phyloP scores from a whole-genome alignment of 2,797 vertebrate genomes.

The Xiphorhynchus erythropygius region DNA sequence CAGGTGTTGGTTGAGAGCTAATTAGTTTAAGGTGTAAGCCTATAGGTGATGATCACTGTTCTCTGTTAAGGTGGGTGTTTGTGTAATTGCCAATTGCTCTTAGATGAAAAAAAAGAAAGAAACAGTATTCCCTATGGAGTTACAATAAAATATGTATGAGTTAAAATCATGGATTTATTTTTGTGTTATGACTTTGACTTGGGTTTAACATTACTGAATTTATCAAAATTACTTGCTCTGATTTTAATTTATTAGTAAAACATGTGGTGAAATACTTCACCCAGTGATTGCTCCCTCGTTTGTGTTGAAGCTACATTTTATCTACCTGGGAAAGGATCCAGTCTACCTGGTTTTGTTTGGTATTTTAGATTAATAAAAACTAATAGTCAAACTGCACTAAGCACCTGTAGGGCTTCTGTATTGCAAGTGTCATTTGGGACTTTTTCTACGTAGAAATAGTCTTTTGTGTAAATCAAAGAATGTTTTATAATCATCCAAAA shows the following conservation, averaged over 20 bases:
- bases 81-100: neutral
- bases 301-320: neutral
- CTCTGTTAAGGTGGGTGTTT: neutral
- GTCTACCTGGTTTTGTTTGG: neutral
- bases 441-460: neutral
- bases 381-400: neutral
- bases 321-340: neutral
- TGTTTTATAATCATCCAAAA: neutral
- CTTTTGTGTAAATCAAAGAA: too few species aligned
- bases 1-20: slow-evolving; percentile 15
- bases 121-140: neutral
- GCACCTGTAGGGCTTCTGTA: neutral
- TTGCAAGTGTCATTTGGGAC: neutral
- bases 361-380: neutral
- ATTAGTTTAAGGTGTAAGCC: slow-evolving; percentile 21
- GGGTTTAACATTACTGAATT: neutral
- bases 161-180: neutral
- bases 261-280: neutral
- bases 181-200: neutral
- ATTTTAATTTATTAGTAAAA: neutral
- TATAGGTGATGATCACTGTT: neutral
- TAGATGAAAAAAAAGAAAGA: neutral
- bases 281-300: neutral
- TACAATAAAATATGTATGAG: neutral
- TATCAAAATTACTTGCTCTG: neutral